phyloP scores from a whole-genome alignment of 1,140 invertebrate genomes.

The Drosophila melanica region DNA sequence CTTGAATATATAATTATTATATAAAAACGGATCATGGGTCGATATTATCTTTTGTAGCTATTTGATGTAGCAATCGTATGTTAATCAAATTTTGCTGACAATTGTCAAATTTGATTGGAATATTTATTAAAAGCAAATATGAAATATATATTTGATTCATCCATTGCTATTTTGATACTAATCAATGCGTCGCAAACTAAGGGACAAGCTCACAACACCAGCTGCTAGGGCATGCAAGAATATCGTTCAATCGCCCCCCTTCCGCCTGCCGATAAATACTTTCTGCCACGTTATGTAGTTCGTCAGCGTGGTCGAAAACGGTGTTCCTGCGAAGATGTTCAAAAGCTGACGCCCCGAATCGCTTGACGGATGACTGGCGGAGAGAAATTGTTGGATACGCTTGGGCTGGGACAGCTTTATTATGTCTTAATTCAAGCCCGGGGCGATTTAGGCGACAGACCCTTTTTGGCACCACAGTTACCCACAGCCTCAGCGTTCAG shows the following conservation, averaged over 20 bases:
- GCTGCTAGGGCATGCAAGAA: background rate
- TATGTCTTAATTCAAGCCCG: conserved; percentile 80
- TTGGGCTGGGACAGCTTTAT: conserved; percentile 71
- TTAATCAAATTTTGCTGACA: background rate
- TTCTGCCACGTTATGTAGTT: conserved; percentile 50
- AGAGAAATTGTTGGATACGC: conserved; percentile 4
- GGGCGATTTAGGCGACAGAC: conserved; percentile 57
- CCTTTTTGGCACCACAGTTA: conserved; percentile 16
- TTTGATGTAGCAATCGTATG: background rate
- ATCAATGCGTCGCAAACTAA: background rate
- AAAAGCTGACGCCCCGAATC: conserved; percentile 37
- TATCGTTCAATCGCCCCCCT: conserved; percentile 36
- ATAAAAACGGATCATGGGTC: too few species aligned
- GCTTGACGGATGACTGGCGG: conserved; percentile 63
- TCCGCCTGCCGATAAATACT: background rate
- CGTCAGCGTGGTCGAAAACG: conserved; percentile 51
- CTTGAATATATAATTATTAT: background rate
- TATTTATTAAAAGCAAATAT: too few species aligned
- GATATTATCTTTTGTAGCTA: too few species aligned
- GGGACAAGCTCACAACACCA: background rate
- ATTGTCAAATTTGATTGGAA: too few species aligned
- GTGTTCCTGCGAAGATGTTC: conserved; percentile 55
- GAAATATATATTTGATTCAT: too few species aligned
- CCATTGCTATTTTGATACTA: too few species aligned
- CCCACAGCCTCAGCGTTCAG: conserved; percentile 38